These are phyloP conservation scores for Acanthosoma haemorrhoidale DNA, from an alignment of 2,888 invertebrate species.

Conservation along the genomic window DNA sequence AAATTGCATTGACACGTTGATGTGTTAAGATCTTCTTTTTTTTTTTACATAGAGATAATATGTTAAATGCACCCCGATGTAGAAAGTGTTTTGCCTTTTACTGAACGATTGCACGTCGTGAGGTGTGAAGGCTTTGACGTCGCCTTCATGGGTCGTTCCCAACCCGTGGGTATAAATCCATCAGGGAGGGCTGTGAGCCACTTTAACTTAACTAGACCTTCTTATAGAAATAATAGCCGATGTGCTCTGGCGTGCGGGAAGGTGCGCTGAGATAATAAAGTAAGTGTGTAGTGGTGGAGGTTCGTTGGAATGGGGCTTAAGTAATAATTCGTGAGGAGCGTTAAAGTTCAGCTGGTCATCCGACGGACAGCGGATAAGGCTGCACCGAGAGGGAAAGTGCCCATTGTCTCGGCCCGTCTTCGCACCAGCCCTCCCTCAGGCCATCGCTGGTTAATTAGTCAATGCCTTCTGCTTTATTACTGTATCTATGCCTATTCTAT, in stretches of 20 bases:
- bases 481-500: too few species aligned
- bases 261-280: background rate
- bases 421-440: background rate
- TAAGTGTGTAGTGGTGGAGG: background rate
- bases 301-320: conserved; percentile 9
- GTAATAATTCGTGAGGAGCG: conserved; percentile 14
- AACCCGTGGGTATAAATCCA: background rate
- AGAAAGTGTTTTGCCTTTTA: too few species aligned
- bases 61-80: too few species aligned
- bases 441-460: background rate
- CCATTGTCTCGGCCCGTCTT: background rate
- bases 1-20: too few species aligned
- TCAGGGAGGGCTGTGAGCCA: background rate
- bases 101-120: too few species aligned
- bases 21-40: too few species aligned
- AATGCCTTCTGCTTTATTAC: too few species aligned
- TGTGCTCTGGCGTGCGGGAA: background rate
- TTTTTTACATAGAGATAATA: too few species aligned
- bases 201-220: background rate
- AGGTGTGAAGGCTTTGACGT: background rate
- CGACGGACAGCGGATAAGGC: conserved; percentile 1
- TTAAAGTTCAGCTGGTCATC: conserved; percentile 11
- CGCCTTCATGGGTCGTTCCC: background rate
- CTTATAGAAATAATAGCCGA: background rate
- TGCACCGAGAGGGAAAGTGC: background rate